phyloP scores from a whole-genome alignment of 2,888 invertebrate species.

The Operophtera brumata region DNA sequence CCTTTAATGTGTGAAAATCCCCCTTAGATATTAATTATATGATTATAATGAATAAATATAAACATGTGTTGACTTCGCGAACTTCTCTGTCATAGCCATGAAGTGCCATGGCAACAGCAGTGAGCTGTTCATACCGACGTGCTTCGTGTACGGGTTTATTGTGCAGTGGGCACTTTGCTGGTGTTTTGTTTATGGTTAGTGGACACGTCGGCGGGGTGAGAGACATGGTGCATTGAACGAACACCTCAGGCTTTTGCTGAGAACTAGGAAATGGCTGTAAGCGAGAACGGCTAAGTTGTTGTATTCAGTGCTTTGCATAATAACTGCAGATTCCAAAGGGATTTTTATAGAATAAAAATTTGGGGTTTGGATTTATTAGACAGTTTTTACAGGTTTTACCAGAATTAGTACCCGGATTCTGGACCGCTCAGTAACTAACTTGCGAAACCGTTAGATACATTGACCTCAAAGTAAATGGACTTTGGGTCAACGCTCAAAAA shows the following conservation, averaged over 20 bases:
- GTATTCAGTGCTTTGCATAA: neutral
- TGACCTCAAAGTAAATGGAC: too few relatives aligned
- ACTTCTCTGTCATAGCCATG: too few relatives aligned
- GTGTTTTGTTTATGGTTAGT: constrained; percentile 27
- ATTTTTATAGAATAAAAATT: too few relatives aligned
- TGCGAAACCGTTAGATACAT: neutral
- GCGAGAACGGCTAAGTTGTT: constrained; percentile 1
- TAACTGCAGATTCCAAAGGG: neutral
- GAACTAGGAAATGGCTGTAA: neutral
- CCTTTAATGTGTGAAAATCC: too few relatives aligned
- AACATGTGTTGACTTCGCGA: too few relatives aligned
- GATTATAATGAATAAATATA: too few relatives aligned
- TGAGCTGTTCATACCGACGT: neutral
- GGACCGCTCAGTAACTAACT: neutral
- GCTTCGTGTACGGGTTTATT: constrained; percentile 13
- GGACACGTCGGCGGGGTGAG: constrained; percentile 18
- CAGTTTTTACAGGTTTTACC: too few relatives aligned
- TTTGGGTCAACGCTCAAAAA: too few relatives aligned
- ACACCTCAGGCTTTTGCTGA: constrained; percentile 12
- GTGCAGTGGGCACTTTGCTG: constrained; percentile 17
- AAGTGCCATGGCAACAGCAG: neutral
- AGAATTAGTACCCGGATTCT: neutral
- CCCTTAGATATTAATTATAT: too few relatives aligned
- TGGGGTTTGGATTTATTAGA: too few relatives aligned
- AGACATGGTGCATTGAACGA: constrained; percentile 18